phyloP scores from a whole-genome alignment of 2,888 invertebrate species.

The Laothoe populi region DNA sequence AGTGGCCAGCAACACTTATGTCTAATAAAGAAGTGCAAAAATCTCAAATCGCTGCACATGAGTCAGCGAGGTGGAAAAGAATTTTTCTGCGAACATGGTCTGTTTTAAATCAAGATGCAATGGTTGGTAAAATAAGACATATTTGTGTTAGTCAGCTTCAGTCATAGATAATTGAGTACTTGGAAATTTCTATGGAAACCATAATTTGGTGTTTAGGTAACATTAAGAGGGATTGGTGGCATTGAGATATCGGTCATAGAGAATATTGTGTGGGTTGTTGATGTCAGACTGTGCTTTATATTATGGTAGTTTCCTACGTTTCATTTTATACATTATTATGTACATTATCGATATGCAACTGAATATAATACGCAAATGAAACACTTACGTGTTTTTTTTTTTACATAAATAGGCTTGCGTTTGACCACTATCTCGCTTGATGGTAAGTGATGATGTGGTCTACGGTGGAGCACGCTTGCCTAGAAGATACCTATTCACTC shows the following conservation, averaged over 20 bases:
- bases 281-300: neutral
- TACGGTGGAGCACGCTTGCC: no score
- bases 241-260: neutral
- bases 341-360: no score
- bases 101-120: constrained; percentile 54
- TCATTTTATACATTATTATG: no score
- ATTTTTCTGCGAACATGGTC: constrained; percentile 40
- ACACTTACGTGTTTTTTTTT: no score
- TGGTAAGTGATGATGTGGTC: no score
- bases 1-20: neutral
- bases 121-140: constrained; percentile 42
- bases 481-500: no score
- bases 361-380: no score
- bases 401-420: no score
- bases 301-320: no score
- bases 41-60: constrained; percentile 35
- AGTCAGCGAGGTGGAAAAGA: constrained; percentile 46
- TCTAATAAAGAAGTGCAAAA: constrained; percentile 12
- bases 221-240: neutral
- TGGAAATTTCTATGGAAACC: constrained; percentile 15
- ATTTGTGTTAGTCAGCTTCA: constrained; percentile 33
- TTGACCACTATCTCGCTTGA: no score
- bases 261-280: neutral
- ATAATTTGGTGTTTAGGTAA: constrained; percentile 28
- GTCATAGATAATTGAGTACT: constrained; percentile 36